Evolutionary conservation across 1,140 invertebrate species (phyloP), one percentile per base, ranked within the genome.

Genomic region (Harlomillsia oculata): DNA sequence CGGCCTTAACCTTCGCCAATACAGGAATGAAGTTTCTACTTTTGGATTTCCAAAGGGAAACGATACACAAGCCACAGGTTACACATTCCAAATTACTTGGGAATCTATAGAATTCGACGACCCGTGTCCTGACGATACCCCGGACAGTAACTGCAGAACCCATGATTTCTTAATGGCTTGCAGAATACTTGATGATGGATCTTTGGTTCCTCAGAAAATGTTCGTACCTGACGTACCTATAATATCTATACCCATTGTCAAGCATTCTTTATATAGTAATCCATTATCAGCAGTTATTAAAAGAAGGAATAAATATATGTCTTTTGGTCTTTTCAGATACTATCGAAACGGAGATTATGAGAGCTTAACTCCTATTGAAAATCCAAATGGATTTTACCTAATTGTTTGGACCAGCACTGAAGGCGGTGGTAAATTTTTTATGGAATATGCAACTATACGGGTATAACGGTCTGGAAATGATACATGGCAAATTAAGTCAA

Each of bases 41-140:
- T 57, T 50, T 50, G 55, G 36, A 25, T 57, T 57, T 20, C 36
- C 36, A 2, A 49, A 50, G 25, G 55, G 37, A 28, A 57, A 57
- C 25, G 9, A 14, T 5, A 51, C 32, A 18, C n/a, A n/a, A n/a
- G 39, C 49, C 16, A 29, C 30, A 9, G 46, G 55, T 9, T 57
- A 48, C 21, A 32, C 36, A 14, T 20, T 56, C 3, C 30, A 49
- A 26, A 49, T 56, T 32, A 34, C 8, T 29, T 45, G 40, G 23
- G 29, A 48, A 18, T 32, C 13, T 1, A 21, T 48, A 9, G n/a
- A 23, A 13, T 11, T 48, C 3, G 45, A 48, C 14, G 5, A 9
- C 13, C 16, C 18, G 14, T 48, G 45, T 14, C 2, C 16, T 3
- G 23, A 5, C 16, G 5, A 32, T 0, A 28, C 45, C 5, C 20